phyloP scores from a whole-genome alignment of 1,140 invertebrate genomes.

The Listronotus oregonensis region DNA sequence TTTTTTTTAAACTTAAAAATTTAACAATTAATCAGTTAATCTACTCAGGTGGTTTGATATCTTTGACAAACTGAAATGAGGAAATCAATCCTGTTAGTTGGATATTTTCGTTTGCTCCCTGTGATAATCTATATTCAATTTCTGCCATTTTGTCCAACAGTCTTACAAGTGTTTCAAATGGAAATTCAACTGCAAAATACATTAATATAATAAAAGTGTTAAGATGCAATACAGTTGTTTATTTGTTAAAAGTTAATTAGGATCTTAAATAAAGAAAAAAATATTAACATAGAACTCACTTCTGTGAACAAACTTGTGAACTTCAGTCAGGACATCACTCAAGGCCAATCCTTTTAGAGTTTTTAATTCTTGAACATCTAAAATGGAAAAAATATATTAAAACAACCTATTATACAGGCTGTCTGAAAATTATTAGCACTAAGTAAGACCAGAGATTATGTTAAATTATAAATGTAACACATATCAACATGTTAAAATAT shows the following conservation, averaged over 20 bases:
- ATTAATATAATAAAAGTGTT: neutral
- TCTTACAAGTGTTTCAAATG: conserved; percentile 72
- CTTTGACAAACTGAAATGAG: conserved; percentile 74
- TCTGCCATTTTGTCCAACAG: conserved; percentile 82
- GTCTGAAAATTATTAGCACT: neutral
- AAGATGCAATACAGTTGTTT: too few relatives aligned
- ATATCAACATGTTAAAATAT: too few relatives aligned
- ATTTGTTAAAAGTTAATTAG: too few relatives aligned
- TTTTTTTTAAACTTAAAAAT: too few relatives aligned
- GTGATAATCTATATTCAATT: conserved; percentile 77
- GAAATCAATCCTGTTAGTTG: conserved; percentile 83
- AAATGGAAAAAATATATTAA: conserved; percentile 1
- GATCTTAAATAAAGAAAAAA: neutral
- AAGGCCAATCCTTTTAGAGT: conserved; percentile 86
- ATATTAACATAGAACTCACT: conserved; percentile 65
- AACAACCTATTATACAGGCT: neutral
- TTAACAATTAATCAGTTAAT: neutral
- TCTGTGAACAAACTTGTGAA: conserved; percentile 84
- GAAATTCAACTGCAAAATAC: conserved; percentile 78
- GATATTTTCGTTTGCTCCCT: conserved; percentile 80
- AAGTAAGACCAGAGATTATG: conserved; percentile 1
- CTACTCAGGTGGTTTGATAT: conserved; percentile 53
- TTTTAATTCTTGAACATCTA: conserved; percentile 86
- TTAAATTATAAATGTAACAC: too few relatives aligned
- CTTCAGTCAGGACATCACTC: conserved; percentile 87